Percentiles rank a stretch among this genome's conserved stretches.
These are phyloP conservation scores for Chloroceryle aenea DNA, from an alignment of 2,113 vertebrate species.

Conservation along the genomic window DNA sequence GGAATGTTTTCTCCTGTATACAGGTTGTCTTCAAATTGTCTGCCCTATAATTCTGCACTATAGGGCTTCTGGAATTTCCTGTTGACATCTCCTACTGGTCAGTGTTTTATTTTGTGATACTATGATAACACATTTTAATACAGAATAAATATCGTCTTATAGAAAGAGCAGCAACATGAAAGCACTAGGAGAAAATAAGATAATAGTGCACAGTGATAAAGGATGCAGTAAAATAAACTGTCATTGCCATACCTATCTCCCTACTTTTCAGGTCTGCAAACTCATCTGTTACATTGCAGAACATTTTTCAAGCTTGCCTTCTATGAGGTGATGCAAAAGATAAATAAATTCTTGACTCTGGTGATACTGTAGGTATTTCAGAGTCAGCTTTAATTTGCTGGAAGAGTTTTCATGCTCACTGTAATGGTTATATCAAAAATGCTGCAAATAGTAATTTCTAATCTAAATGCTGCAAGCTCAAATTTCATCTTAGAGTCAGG, in stretches of 20 bases:
- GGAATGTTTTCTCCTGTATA: neutral
- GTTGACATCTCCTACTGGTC: neutral
- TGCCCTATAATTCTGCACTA: neutral
- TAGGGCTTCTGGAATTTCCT: neutral
- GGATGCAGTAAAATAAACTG: neutral
- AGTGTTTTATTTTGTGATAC: neutral
- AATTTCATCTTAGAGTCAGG: neutral
- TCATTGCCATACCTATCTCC: neutral
- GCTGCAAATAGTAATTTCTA: neutral
- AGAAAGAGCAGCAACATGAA: neutral
- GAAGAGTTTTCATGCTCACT: neutral
- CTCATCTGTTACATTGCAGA: neutral
- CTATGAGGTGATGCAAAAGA: neutral
- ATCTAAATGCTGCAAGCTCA: neutral
- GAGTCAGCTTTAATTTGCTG: neutral
- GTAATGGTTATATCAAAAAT: neutral
- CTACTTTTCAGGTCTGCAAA: neutral
- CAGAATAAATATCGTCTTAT: neutral
- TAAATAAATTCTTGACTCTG: neutral
- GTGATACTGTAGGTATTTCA: neutral
- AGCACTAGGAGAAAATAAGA: neutral
- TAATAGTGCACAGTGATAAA: neutral
- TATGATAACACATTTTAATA: neutral
- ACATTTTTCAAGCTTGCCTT: neutral
- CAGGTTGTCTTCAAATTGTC: neutral